Base-by-base conservation (phyloP, 2,888 invertebrate genomes). In the Spialia ferax region DNA sequence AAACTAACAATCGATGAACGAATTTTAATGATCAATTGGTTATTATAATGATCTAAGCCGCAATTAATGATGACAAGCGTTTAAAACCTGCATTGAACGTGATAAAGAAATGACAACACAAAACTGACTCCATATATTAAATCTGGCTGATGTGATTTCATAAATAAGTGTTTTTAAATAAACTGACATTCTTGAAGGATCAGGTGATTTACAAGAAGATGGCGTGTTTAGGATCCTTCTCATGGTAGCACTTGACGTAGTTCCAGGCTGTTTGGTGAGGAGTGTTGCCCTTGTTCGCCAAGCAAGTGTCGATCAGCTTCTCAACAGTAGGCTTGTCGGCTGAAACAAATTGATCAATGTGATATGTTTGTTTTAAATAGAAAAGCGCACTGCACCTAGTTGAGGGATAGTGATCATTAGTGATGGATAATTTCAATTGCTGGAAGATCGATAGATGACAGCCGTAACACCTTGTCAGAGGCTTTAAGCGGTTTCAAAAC, bases 261-360 rank as follows among this genome's bases (percentile, higher is more conserved):
- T 94, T 94, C 94, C 94, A 94, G 11, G 94, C 94, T 0, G 92
- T 91, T 77, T 94, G 93, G 11, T 91, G 89, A 0, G 94, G 93
- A 0, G 87, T 87, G 79, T 86, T 90, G 42, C 94, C 94, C 70
- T 94, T 94, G 79, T 88, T 91, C 61, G 90, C 88, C 7, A 94
- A 76, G 77, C 94, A 94, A 59, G 86, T 71, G 68, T 94, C 93
- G 50, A 94, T 94, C 74, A 93, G 77, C 73, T 92, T 93, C 75
- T 93, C 94, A 0, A 93, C 93, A 5, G 80, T 74, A 0, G 90
- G 86, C 48, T 89, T 94, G 79, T 94, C 94, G 55, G 89, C 94
- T 92, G 77, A 2, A 79, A 74, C 18, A 35, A 63, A 18, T 35
- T 8, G 7, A 45, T 45, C 1, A 1, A 10, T 38, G 38, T 38